These are phyloP conservation scores for Melinaea menophilus DNA, from an alignment of 2,888 invertebrate genomes.

Conservation along the genomic window DNA sequence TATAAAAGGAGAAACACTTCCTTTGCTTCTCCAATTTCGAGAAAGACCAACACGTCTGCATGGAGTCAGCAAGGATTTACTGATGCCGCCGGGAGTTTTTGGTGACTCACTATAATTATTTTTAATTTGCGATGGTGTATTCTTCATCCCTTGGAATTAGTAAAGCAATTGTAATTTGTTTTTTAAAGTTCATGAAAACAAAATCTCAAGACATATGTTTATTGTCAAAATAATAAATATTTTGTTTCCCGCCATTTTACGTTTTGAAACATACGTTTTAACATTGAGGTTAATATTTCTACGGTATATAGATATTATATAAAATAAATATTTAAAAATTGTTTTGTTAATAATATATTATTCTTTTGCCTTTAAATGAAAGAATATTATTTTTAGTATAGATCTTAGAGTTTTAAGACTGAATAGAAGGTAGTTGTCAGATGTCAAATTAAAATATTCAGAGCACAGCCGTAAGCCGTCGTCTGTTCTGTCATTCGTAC, in stretches of 20 bases:
- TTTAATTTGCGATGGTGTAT: conserved; percentile 44
- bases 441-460: conserved; percentile 17
- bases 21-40: conserved; percentile 59
- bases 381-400: no score
- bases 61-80: conserved; percentile 72
- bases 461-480: conserved; percentile 6
- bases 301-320: no score
- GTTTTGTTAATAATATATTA: no score
- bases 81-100: conserved; percentile 73
- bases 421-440: neutral
- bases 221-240: no score
- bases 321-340: no score
- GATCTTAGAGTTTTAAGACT: no score
- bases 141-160: conserved; percentile 45
- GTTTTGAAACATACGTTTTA: neutral
- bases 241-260: conserved; percentile 23
- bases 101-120: conserved; percentile 52
- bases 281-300: no score
- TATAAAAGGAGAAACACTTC: conserved; percentile 59
- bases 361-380: no score
- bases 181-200: no score
- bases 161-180: no score
- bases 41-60: conserved; percentile 75
- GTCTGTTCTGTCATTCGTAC: neutral
- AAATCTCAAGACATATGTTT: no score